A percentile compares a stretch with the other conserved stretches of the same genome.
Conservation (phyloP, 2,797 vertebrate species). For the Catostomus latipinnis region DNA sequence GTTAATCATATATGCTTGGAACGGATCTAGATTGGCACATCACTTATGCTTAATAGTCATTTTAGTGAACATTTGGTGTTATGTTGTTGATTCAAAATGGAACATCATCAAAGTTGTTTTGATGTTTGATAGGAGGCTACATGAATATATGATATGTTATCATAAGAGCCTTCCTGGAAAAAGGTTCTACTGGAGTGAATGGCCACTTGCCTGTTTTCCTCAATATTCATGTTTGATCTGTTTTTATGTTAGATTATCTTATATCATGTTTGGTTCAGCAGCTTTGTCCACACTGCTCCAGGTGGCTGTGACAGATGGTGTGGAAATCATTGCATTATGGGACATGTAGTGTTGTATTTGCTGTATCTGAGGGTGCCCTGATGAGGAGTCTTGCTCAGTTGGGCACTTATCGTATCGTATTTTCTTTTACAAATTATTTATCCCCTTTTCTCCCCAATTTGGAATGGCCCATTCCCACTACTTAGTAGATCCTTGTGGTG, state of each 20-base stretch:
- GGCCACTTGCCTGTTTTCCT: conserved; percentile 45
- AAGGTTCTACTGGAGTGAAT: conserved; percentile 50
- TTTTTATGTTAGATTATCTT: conserved; percentile 30
- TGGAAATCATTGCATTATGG: conserved; percentile 14
- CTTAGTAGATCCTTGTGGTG: too few relatives aligned
- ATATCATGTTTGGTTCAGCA: conserved; percentile 24
- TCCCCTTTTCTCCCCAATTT: too few relatives aligned
- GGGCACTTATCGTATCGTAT: not conserved
- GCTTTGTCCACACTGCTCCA: conserved; percentile 19
- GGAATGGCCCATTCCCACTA: too few relatives aligned
- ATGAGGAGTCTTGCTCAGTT: not conserved
- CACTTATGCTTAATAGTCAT: conserved; percentile 20
- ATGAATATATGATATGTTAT: conserved; percentile 52
- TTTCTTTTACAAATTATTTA: too few relatives aligned
- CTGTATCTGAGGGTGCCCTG: not conserved
- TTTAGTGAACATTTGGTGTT: conserved; percentile 13
- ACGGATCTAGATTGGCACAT: not conserved
- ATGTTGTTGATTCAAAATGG: conserved; percentile 53
- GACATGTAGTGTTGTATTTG: conserved; percentile 32
- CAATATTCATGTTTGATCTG: conserved; percentile 43
- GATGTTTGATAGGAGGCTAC: conserved; percentile 42
- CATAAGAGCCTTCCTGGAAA: conserved; percentile 48
- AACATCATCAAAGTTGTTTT: conserved; percentile 54
- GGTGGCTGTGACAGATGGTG: conserved; percentile 34
- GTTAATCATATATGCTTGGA: not conserved